phyloP scores from a whole-genome alignment of 1,140 invertebrate species.

The Daktulosphaira vitifoliae region DNA sequence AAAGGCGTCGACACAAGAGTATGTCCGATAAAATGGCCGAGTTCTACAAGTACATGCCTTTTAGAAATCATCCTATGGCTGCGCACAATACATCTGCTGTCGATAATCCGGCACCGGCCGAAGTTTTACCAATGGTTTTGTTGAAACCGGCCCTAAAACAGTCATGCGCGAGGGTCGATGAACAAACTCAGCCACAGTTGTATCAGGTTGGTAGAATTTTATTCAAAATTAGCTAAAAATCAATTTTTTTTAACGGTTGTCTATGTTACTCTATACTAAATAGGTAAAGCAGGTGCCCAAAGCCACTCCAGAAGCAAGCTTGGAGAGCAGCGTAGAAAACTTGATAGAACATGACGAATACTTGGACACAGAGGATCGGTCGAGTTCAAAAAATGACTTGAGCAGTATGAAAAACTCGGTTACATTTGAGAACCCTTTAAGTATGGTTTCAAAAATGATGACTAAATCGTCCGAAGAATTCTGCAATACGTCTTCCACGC shows the following conservation, averaged over 20 bases:
- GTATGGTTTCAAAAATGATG: conserved; percentile 34
- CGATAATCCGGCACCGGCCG: conserved; percentile 6
- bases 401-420: conserved; percentile 39
- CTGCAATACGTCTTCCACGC: not conserved
- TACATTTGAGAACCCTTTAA: conserved; percentile 37
- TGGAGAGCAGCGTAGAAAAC: conserved; percentile 35
- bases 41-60: conserved; percentile 40
- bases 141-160: conserved; percentile 30
- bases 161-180: conserved; percentile 2
- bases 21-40: conserved; percentile 30
- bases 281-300: not conserved
- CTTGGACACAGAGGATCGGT: conserved; percentile 36
- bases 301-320: conserved; percentile 20
- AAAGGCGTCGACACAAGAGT: conserved; percentile 35
- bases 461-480: conserved; percentile 31
- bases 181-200: too few species aligned
- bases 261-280: too few species aligned
- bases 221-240: too few species aligned
- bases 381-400: conserved; percentile 35
- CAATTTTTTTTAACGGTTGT: too few species aligned
- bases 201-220: too few species aligned
- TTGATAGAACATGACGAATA: conserved; percentile 35
- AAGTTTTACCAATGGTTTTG: conserved; percentile 7
- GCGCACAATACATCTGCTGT: too few species aligned
- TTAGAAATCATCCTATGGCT: conserved; percentile 32